Evolutionary conservation across 1,140 invertebrate genomes (phyloP), one percentile per base, ranked within the genome.

Genomic region (Ylistrum balloti): DNA sequence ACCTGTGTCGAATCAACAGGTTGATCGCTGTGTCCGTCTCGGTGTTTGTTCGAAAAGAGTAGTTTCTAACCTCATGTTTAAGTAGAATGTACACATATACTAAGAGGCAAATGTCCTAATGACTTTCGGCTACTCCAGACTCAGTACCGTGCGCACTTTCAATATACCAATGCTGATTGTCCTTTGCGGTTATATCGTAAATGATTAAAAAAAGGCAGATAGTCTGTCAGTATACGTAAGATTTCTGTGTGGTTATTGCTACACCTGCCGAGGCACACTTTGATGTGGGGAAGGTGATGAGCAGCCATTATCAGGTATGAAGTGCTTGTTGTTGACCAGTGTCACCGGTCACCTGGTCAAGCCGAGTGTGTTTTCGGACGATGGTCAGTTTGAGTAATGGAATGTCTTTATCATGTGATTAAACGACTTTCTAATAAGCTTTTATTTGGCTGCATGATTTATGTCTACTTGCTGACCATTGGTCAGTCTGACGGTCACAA

Each of bases 311-410:
- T 74, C 28, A 28, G 56, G 56, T 2, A 5, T 74, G 56, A n/a
- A 74, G 56, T 74, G 56, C 1, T 74, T 17, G n/a, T n/a, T 74
- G 22, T 74, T 74, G 56, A 74, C 56, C 56, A 74, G 22, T 74
- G 56, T 74, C 56, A 74, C 56, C 56, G n/a, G 56, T 74, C 56
- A 74, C 56, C 56, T 74, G 56, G 56, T 74, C 56, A 74, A 74
- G 56, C 56, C n/a, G 45, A 28, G n/a, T 74, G 56, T 74, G n/a
- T 74, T 74, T 74, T 74, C 56, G n/a, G 56, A 28, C 2, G 56
- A 74, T 28, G 56, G 3, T 1, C 56, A 74, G 22, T n/a, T 74
- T 74, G 22, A 74, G 56, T 74, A 74, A 74, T 74, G 56, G 56
- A 74, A 74, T 74, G 56, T 74, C 56, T 74, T 74, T 74, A 74